Percentiles rank a stretch among this genome's conserved stretches.
Evolutionary conservation across 2,113 vertebrate species (phyloP).

Genomic region (Axis porcinus): DNA sequence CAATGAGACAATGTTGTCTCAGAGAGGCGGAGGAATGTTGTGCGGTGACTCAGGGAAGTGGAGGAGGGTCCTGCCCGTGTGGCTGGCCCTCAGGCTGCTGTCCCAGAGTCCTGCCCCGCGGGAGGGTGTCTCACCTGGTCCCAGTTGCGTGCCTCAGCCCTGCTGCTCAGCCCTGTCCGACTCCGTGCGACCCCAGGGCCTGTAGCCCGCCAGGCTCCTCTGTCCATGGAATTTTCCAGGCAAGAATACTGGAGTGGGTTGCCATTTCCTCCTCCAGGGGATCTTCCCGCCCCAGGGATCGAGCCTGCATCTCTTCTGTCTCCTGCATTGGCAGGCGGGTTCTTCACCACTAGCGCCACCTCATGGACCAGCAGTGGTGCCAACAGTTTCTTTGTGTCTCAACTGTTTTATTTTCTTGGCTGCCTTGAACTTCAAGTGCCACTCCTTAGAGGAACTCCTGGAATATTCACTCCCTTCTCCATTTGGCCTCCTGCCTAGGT

Average conservation of each 20-base stretch:
- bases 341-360: not conserved
- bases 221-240: not conserved
- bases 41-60: not conserved
- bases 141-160: not conserved
- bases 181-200: not conserved
- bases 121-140: too few species aligned
- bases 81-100: not conserved
- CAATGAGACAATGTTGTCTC: not conserved
- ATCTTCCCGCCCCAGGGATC: not conserved
- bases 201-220: not conserved
- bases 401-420: conserved; percentile 47
- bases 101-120: rapidly evolving
- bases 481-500: not conserved
- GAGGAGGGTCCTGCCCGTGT: not conserved
- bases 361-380: not conserved
- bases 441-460: not conserved
- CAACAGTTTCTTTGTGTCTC: not conserved
- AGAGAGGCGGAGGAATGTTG: not conserved
- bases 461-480: not conserved
- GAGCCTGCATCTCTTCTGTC: not conserved
- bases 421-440: not conserved
- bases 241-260: not conserved
- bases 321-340: not conserved
- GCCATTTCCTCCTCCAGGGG: not conserved
- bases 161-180: not conserved